Evolutionary conservation across 2,797 vertebrate genomes (phyloP), one percentile per base, ranked within the genome.

Genomic region (Sparus aurata): DNA sequence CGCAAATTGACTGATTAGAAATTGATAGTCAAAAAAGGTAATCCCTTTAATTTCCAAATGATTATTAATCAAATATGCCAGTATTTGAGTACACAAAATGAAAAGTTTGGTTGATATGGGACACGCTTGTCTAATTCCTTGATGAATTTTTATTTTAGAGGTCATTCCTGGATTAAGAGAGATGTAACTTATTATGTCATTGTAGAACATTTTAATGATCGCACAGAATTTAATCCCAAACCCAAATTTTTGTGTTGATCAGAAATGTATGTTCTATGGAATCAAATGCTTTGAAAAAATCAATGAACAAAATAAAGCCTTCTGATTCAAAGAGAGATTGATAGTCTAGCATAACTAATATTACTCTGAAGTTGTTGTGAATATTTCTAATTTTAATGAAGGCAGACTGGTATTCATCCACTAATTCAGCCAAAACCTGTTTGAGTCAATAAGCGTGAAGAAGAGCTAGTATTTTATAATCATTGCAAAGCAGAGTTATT

Each of bases 401-500:
- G 1, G 49, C 20, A 11, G 49, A n/a, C 49, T 52, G 20, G 12
- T 11, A 52, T 20, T 52, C 49, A 52, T 52, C 49, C 10, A 52
- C 20, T 3, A 52, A 3, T 2, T n/a, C 3, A 1, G 1, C 20
- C 20, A n/a, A 4, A 2, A 52, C 50, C 3, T 12, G 4, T 52
- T 52, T 52, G 4, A 52, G 20, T 22, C n/a, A 20, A 52, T 52
- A 27, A 27, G 27, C 27, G 4, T 27, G 27, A 12, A 12, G 50
- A 5, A 54, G 5, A 54, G 22, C 54, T 15, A 69, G 0, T 13
- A 69, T 2, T 58, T 47, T 71, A 6, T 64, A 73, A 18, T 82
- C 59, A 12, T 58, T 77, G 25, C 69, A 54, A 15, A 73, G 23
- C 12, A 80, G 18, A 1, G 66, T 69, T 58, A 25, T 23, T 2